These are phyloP conservation scores for Plodia interpunctella DNA, from an alignment of 1,140 invertebrate genomes.

Conservation along the genomic window DNA sequence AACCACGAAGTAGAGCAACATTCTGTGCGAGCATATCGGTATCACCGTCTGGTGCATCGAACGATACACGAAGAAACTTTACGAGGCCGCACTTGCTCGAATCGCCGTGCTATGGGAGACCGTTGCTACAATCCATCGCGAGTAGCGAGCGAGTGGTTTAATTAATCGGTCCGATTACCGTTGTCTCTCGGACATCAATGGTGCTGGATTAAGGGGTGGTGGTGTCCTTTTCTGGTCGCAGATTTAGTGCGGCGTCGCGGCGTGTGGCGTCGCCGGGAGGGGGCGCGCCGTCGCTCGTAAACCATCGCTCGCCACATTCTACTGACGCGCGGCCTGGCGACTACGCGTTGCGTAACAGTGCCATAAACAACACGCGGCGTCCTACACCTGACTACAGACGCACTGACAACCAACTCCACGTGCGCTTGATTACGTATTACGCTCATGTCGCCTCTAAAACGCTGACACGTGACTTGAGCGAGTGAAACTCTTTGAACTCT, in stretches of 20 bases:
- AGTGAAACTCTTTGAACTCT: conserved; percentile 63
- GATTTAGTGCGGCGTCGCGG: conserved; percentile 75
- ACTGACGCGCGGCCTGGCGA: conserved; percentile 74
- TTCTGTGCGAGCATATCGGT: conserved; percentile 42
- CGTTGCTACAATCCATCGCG: conserved; percentile 62
- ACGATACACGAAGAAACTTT: conserved; percentile 77
- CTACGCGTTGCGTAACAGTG: conserved; percentile 75
- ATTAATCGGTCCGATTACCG: conserved; percentile 71
- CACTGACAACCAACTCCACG: conserved; percentile 42
- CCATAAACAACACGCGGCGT: conserved; percentile 69
- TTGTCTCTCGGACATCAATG: conserved; percentile 65
- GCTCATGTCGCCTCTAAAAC: conserved; percentile 67
- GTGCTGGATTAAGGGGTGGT: conserved; percentile 65
- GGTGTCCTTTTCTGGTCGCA: conserved; percentile 69
- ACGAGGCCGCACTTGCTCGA: conserved; percentile 70
- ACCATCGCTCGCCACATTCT: conserved; percentile 76
- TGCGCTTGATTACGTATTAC: conserved; percentile 68
- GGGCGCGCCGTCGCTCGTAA: conserved; percentile 72
- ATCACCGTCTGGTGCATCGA: conserved; percentile 75
- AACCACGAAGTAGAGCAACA: conserved; percentile 50
- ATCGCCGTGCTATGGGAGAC: conserved; percentile 56
- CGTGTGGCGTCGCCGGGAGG: conserved; percentile 61
- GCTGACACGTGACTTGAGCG: conserved; percentile 66
- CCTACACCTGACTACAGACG: conserved; percentile 46
- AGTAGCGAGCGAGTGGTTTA: conserved; percentile 52